These are phyloP conservation scores for Lasioglossum leucozonium DNA, from an alignment of 2,888 invertebrate genomes.

Conservation along the genomic window DNA sequence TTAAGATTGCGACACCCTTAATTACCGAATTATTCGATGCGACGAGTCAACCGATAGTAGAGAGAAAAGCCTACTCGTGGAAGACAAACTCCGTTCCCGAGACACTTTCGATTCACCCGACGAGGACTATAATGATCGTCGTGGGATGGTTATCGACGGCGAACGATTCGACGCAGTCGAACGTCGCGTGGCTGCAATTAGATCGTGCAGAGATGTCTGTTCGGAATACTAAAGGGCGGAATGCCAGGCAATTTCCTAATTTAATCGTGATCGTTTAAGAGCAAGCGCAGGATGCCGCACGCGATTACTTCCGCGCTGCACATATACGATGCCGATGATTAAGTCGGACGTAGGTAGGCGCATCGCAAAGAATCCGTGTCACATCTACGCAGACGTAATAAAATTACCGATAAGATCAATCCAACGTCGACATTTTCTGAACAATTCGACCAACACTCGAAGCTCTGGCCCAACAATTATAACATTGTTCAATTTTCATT, in stretches of 20 bases:
- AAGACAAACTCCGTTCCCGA: background rate
- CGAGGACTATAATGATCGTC: background rate
- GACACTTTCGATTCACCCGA: background rate
- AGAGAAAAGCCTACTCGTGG: background rate
- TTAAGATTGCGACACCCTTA: background rate
- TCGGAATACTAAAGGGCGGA: conserved; percentile 63
- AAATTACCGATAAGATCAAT: conserved; percentile 14
- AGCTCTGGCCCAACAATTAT: background rate
- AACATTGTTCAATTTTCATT: no score
- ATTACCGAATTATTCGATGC: background rate
- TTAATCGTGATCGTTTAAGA: conserved; percentile 67
- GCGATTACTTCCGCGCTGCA: conserved; percentile 65
- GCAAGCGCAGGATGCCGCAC: conserved; percentile 49
- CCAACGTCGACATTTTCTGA: background rate
- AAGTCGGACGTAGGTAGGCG: conserved; percentile 55
- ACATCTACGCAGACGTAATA: background rate
- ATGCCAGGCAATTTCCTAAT: conserved; percentile 70
- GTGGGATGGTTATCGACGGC: conserved; percentile 23
- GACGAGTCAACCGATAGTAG: background rate
- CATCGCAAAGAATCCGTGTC: conserved; percentile 19
- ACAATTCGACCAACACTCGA: background rate
- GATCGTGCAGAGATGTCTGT: conserved; percentile 52
- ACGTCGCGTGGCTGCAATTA: conserved; percentile 56
- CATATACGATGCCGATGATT: conserved; percentile 65
- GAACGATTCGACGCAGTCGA: conserved; percentile 48